A percentile compares a stretch with the other conserved stretches of the same genome.
phyloP scores from a whole-genome alignment of 2,797 vertebrate species.

The Zalophus californianus region DNA sequence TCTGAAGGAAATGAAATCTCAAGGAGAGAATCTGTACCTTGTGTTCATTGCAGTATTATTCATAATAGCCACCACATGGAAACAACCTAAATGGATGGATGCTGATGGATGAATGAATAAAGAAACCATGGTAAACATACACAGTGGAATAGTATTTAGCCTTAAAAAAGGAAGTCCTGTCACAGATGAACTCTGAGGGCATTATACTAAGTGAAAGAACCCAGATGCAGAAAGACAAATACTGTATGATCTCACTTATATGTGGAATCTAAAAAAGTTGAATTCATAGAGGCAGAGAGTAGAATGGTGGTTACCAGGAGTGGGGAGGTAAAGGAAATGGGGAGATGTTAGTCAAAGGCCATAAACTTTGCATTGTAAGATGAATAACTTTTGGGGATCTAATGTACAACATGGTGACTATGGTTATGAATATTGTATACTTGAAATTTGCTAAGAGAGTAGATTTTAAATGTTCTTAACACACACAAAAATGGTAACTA shows the following conservation, averaged over 20 bases:
- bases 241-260: background rate
- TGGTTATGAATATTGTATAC: background rate
- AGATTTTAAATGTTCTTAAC: background rate
- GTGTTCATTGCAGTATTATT: background rate
- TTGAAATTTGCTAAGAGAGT: background rate
- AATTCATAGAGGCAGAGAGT: background rate
- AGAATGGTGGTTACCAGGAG: background rate
- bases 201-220: background rate
- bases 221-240: background rate
- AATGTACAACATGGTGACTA: background rate
- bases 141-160: background rate
- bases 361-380: background rate
- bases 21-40: background rate
- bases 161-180: background rate
- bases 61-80: background rate
- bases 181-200: background rate
- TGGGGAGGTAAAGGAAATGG: background rate
- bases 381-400: background rate
- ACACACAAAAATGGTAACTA: background rate
- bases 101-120: background rate
- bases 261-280: background rate
- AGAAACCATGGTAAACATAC: background rate
- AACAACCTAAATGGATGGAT: background rate
- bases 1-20: background rate
- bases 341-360: background rate